Base-by-base conservation (phyloP, 2,888 invertebrate species). In the Aporophyla nigra region DNA sequence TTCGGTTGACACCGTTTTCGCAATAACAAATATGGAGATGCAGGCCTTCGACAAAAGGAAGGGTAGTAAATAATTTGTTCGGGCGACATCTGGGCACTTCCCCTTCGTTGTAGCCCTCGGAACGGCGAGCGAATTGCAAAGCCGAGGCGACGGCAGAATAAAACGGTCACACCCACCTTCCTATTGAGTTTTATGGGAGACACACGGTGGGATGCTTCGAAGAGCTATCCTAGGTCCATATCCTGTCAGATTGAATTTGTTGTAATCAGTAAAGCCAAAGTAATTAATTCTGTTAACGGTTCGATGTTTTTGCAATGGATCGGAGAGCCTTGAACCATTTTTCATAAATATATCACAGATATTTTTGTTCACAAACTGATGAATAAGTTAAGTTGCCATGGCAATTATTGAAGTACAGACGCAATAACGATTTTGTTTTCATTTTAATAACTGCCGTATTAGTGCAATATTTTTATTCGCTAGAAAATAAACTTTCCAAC, bases 1-100 rank as follows among this genome's bases (percentile, higher is more conserved):
- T 87, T 86, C 73, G 78, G 86, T 80, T 84, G 87, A 87, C 87
- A 88, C 82, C 86, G 78, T 86, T 90, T 85, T 88, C 84, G 82
- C 88, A 88, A 90, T 90, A 90, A 91, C 88, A 91, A 91, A 93
- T 93, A 93, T 90, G 90, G 90, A 91, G 92, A 92, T 92, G 93
- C 92, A 92, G 88, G 89, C 83, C 84, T 86, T 84, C 87, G 90
- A 93, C 94, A 93, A 95, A 95, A 94, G 93, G 93, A 91, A 88
- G 90, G 93, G 93, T 93, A 94, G 96, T 96, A 96, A 96, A 96
- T 96, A 96, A 96, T 96, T 96, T 95, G 95, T 91, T 91, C 90
- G 90, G 80, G 92, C 93, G 96, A 96, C 96, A 96, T 95, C 95
- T 95, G 96, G 95, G 94, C 84, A 92, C 96, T 93, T 93, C 96